Conservation (phyloP, 2,888 invertebrate genomes). For the Diarsia brunnea region DNA sequence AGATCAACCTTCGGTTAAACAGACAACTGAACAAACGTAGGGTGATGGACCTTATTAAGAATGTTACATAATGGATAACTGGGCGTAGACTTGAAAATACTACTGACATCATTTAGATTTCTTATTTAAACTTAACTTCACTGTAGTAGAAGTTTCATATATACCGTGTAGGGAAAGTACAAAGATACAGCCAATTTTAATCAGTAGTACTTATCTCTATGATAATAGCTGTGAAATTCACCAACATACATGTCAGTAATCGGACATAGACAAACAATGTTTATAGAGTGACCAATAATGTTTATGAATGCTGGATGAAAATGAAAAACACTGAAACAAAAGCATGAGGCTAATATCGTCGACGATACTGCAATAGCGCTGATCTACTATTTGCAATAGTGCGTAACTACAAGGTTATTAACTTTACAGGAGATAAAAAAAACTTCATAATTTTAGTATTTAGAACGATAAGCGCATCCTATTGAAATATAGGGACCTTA, state of each 20-base stretch:
- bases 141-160: not conserved
- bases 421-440: no score
- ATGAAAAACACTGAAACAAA: not conserved
- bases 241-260: not conserved
- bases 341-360: not conserved
- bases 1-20: not conserved
- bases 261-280: not conserved
- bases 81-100: not conserved
- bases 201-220: constrained; percentile 24
- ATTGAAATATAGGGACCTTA: no score
- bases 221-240: constrained; percentile 31
- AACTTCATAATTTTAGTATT: no score
- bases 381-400: no score
- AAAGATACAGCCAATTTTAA: not conserved
- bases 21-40: not conserved
- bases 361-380: no score
- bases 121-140: not conserved
- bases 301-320: constrained; percentile 12
- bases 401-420: no score
- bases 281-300: constrained; percentile 8
- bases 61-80: not conserved
- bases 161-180: not conserved
- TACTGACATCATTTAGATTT: not conserved
- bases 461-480: no score
- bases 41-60: not conserved